Evolutionary conservation across 2,797 vertebrate species (phyloP).

Genomic region (Adelosebastes latens): DNA sequence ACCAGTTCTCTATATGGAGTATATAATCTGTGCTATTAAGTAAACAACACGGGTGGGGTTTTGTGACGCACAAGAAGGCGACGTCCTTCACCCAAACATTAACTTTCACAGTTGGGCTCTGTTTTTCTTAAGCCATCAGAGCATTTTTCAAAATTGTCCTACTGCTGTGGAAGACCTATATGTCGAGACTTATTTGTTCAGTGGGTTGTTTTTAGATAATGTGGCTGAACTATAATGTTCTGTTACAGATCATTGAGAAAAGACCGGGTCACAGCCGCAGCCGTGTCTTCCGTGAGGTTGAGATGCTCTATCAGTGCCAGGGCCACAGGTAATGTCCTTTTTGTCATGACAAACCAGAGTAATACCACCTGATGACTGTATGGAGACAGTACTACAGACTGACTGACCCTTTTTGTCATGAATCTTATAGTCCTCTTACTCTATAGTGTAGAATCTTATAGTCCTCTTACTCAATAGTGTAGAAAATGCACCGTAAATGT

Average conservation of each 20-base stretch:
- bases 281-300: slow-evolving; percentile 96
- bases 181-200: background rate
- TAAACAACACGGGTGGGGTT: slow-evolving; percentile 8
- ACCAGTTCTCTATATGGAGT: background rate
- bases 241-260: slow-evolving; percentile 96
- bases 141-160: background rate
- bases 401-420: background rate
- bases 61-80: slow-evolving; percentile 9
- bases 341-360: background rate
- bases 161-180: background rate
- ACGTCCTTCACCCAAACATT: background rate
- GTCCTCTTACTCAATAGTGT: background rate
- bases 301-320: slow-evolving; percentile 99
- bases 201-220: background rate
- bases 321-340: slow-evolving; percentile 89
- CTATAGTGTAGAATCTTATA: background rate
- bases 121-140: background rate
- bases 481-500: background rate
- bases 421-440: background rate
- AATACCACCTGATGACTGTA: background rate
- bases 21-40: slow-evolving; percentile 10
- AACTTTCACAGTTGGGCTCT: background rate
- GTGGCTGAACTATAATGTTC: slow-evolving; percentile 10
- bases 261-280: slow-evolving; percentile 94
- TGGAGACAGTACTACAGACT: background rate